These are phyloP conservation scores for Equus quagga DNA, from an alignment of 2,113 vertebrate species.

Conservation along the genomic window DNA sequence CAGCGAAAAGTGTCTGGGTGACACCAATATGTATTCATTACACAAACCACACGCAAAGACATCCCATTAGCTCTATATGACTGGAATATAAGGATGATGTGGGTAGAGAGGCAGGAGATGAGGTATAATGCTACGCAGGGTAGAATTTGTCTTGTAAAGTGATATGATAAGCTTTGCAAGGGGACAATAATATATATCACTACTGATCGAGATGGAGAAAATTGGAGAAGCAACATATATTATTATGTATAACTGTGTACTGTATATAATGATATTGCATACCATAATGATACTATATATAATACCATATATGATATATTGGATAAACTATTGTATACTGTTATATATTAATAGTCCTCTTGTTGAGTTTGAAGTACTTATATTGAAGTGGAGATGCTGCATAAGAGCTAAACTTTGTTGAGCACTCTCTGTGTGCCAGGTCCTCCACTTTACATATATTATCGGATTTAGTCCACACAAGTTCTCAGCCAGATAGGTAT, in stretches of 20 bases:
- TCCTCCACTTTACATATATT: background rate
- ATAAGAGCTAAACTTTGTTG: background rate
- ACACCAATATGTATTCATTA: background rate
- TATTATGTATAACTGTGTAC: background rate
- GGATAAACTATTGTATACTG: background rate
- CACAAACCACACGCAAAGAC: background rate
- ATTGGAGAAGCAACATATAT: background rate
- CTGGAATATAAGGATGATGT: background rate
- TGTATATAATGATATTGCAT: background rate
- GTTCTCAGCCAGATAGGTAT: background rate
- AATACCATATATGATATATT: background rate
- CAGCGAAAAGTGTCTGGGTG: background rate
- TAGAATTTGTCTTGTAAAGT: background rate
- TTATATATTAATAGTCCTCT: background rate
- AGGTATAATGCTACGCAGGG: background rate
- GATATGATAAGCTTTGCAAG: background rate
- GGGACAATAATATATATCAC: background rate
- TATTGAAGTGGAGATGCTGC: background rate
- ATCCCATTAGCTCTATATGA: background rate
- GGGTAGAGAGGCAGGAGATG: background rate
- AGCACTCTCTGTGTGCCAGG: background rate
- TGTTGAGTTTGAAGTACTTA: background rate
- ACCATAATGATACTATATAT: background rate
- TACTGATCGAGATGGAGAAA: background rate
- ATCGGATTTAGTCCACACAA: background rate